Base-by-base conservation (phyloP, 2,888 invertebrate species). In the Girardia tigrina region DNA sequence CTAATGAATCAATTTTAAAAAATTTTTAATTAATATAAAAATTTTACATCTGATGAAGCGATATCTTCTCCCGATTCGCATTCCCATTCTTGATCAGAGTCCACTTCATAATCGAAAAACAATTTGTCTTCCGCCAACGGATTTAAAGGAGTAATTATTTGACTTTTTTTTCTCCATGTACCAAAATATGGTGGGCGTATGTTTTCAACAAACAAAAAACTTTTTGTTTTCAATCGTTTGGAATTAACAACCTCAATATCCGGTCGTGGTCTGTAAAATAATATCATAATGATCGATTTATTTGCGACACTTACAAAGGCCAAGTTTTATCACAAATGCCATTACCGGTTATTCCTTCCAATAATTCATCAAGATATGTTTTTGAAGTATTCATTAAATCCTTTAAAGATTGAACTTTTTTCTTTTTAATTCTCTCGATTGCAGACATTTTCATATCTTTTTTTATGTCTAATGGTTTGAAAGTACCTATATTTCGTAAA, bases 21-120 rank as follows among this genome's bases (percentile, higher is more conserved):
- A 8, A 16, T 36, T 36, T 36, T 12, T 12, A 36, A 36, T 36
- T 89, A 77, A 26, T 20, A 20, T 14, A 74, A 8, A 6, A n/a
- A n/a, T 77, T 78, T 76, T 78, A 84, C 91, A 80, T 92, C 92
- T 70, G 91, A 91, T 74, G 90, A 90, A 29, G 89, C 89, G 0
- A 94, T 86, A 77, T 91, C 91, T 83, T 94, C 94, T 0, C 94
- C 94, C 70, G 92, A 92, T 81, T 94, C 94, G 76, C 86, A 85
- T 81, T 94, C 94, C 94, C 95, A 95, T 81, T 95, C 95, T 76
- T 92, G 92, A 80, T 94, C 94, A 8, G 93, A 94, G 83, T 95
- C 94, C 28, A 91, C 88, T 81, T 92, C 92, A 80, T 95, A 95
- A 83, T 94, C 93, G 78, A 94, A 23, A 26, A 26, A 12, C 20